phyloP scores from a whole-genome alignment of 2,113 vertebrate species.

The Antidorcas marsupialis region DNA sequence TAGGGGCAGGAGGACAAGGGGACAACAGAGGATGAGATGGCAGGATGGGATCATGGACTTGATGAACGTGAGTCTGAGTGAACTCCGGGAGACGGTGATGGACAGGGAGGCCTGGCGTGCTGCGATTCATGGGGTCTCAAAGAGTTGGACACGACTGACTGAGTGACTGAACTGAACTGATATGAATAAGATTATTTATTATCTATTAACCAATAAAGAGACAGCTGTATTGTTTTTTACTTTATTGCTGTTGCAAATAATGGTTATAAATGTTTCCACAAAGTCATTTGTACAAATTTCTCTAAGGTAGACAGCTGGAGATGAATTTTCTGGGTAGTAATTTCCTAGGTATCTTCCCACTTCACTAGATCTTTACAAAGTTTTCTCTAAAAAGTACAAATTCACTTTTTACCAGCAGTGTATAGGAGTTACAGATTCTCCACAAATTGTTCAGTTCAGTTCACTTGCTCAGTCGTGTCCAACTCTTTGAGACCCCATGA shows the following conservation, averaged over 20 bases:
- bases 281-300: not conserved
- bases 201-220: not conserved
- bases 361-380: not conserved
- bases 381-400: not conserved
- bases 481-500: no score
- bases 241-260: not conserved
- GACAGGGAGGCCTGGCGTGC: no score
- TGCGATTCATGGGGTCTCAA: no score
- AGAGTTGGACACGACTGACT: no score
- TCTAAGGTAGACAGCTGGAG: not conserved
- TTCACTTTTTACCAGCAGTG: not conserved
- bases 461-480: fast-evolving
- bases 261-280: not conserved
- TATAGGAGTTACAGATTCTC: not conserved
- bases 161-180: no score
- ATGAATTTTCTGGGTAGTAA: not conserved
- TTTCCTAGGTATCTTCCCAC: not conserved
- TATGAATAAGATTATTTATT: not conserved
- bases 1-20: no score
- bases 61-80: no score
- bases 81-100: no score
- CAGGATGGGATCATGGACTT: no score
- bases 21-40: no score
- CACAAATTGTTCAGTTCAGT: no score
- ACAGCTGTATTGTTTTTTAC: not conserved